Base-by-base conservation (phyloP, 2,113 vertebrate species). In the Salvelinus namaycush region DNA sequence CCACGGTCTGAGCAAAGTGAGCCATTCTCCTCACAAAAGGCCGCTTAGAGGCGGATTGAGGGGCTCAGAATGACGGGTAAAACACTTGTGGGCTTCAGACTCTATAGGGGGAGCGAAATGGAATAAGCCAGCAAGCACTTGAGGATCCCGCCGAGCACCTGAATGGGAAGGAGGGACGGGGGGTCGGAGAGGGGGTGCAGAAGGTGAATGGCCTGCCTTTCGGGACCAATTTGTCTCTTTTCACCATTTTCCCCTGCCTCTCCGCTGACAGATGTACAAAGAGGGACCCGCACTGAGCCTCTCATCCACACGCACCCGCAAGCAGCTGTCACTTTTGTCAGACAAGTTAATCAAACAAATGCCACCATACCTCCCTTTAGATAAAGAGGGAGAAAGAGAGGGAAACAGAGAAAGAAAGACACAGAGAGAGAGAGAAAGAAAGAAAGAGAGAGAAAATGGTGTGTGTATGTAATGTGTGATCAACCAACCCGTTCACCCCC, bases 331-430 rank as follows among this genome's bases (percentile, higher is more conserved):
- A 98, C 97, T 98, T 98, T 98, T 98, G 96, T 98, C 95, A 92
- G 96, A 95, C 96, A 96, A 99, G 96, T 99, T 99, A 98, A 99
- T 99, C 97, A 99, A 97, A 96, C 97, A 98, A 98, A 99, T 99
- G 97, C 97, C 98, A 99, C 95, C 97, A 95, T 97, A 97, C 95
- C 96, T 94, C 94, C 94, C 87, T 91, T 97, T 95, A 95, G 95
- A 95, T 94, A 95, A 94, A 93, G 54, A 68, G 79, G 68, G 75
- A 95, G 93, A 49, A 31, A 68, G 82, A 76, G 85, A 84, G 82
- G 79, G 88, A 88, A 83, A 89, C 6, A 20, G 14, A 31, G 29
- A 68, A 7, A 44, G 68, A 48, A 48, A 82, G 81, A 26, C 14
- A 81, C 76, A 89, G 84, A 88, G 65, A 67, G 22, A 67, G 26